Percentiles rank a stretch among this genome's conserved stretches.
Conservation (phyloP, 2,113 vertebrate genomes). For the Sylvia atricapilla region DNA sequence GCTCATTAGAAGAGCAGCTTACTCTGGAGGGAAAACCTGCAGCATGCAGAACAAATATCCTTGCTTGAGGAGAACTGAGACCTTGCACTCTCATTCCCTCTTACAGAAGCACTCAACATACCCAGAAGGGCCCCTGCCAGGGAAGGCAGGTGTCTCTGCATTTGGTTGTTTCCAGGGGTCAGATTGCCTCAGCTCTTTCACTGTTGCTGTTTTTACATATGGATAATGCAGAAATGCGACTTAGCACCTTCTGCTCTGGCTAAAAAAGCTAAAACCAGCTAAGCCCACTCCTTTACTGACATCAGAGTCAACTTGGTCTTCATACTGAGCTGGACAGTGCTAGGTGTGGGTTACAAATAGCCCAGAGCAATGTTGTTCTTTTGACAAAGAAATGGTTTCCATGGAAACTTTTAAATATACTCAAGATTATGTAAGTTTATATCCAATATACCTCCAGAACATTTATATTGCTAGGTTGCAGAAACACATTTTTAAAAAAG, state of each 20-base stretch:
- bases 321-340: background rate
- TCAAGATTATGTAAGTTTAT: conserved; percentile 56
- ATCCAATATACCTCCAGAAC: conserved; percentile 27
- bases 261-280: background rate
- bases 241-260: background rate
- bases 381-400: conserved; percentile 59
- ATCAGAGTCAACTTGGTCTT: background rate
- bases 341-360: conserved; percentile 20
- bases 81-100: background rate
- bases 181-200: background rate
- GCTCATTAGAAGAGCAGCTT: conserved; percentile 20
- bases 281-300: background rate
- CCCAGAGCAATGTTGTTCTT: conserved; percentile 30
- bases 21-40: background rate
- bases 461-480: conserved; percentile 31
- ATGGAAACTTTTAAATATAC: conserved; percentile 61
- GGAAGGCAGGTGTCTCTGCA: background rate
- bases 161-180: background rate
- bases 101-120: background rate
- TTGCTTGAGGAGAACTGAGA: background rate
- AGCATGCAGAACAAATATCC: background rate
- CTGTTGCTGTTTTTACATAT: background rate
- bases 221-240: background rate
- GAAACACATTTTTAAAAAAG: conserved; percentile 31
- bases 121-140: background rate